Conservation (phyloP, 2,888 invertebrate species). For the Catonia carolina region DNA sequence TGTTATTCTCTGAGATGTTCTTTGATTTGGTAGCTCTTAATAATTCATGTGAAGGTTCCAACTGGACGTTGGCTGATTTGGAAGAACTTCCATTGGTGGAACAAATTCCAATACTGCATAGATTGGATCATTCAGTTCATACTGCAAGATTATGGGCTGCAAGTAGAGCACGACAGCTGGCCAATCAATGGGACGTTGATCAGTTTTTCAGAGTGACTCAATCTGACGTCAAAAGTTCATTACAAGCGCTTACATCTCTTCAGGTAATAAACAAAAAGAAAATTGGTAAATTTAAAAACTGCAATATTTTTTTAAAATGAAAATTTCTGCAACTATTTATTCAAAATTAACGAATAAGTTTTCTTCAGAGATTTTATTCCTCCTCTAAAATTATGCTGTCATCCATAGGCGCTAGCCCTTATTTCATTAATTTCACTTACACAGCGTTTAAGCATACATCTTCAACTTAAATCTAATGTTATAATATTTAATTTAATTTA, state of each 20-base stretch:
- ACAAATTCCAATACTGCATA: slow-evolving; percentile 70
- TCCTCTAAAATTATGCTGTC: no score
- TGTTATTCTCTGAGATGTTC: slow-evolving; percentile 57
- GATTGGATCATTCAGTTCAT: slow-evolving; percentile 54
- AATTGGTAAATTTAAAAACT: not conserved
- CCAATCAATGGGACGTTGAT: slow-evolving; percentile 67
- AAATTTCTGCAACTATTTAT: not conserved
- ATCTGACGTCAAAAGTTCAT: slow-evolving; percentile 41
- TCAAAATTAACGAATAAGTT: no score
- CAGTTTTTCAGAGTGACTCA: slow-evolving; percentile 55
- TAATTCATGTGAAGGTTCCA: slow-evolving; percentile 69
- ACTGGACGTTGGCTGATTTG: slow-evolving; percentile 59
- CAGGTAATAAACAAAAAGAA: slow-evolving; percentile 40
- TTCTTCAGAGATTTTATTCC: no score
- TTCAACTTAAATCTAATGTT: no score
- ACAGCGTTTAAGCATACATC: no score
- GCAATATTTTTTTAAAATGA: not conserved
- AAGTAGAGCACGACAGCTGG: slow-evolving; percentile 62
- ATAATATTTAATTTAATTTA: no score
- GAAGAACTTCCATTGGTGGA: slow-evolving; percentile 63
- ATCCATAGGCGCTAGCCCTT: no score
- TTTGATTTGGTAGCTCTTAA: slow-evolving; percentile 62
- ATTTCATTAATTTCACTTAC: no score
- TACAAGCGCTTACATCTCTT: slow-evolving; percentile 41
- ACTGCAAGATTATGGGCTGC: slow-evolving; percentile 71